phyloP scores from a whole-genome alignment of 1,140 invertebrate species.

The Metaphire vulgaris region DNA sequence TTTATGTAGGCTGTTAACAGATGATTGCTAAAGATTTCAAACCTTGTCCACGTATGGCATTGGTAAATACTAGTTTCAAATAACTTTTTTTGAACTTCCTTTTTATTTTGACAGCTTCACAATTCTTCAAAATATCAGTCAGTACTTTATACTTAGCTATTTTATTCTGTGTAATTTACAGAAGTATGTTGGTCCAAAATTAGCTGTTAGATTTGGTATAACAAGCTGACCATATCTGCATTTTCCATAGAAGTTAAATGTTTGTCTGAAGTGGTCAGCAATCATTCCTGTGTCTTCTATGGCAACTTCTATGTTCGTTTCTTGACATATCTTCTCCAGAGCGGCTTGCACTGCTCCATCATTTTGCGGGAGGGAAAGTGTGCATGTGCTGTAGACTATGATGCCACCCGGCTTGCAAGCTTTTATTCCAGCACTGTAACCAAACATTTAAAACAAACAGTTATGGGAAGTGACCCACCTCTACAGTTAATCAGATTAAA shows the following conservation, averaged over 20 bases:
- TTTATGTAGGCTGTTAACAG: no score
- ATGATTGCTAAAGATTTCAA: no score
- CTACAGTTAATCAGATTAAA: no score
- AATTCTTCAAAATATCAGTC: no score
- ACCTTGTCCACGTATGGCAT: no score
- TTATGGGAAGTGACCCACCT: no score
- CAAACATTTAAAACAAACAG: constrained; percentile 14
- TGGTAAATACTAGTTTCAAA: no score
- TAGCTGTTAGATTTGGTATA: constrained; percentile 68
- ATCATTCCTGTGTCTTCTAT: constrained; percentile 37
- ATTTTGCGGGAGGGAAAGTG: constrained; percentile 90
- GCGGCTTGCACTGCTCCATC: constrained; percentile 88
- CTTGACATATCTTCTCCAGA: constrained; percentile 65
- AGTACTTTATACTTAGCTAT: no score
- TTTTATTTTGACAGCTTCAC: no score
- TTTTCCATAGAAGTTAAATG: constrained; percentile 52
- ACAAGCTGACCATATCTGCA: constrained; percentile 76
- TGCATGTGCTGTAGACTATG: constrained; percentile 91
- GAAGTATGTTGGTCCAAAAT: constrained; percentile 92
- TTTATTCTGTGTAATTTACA: constrained; percentile 67
- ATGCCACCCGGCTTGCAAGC: constrained; percentile 64
- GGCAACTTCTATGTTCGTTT: constrained; percentile 56
- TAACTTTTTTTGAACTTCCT: no score
- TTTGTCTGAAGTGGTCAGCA: constrained; percentile 33
- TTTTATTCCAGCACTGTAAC: constrained; percentile 40